phyloP scores from a whole-genome alignment of 2,888 invertebrate species.

The Nysson spinosus region DNA sequence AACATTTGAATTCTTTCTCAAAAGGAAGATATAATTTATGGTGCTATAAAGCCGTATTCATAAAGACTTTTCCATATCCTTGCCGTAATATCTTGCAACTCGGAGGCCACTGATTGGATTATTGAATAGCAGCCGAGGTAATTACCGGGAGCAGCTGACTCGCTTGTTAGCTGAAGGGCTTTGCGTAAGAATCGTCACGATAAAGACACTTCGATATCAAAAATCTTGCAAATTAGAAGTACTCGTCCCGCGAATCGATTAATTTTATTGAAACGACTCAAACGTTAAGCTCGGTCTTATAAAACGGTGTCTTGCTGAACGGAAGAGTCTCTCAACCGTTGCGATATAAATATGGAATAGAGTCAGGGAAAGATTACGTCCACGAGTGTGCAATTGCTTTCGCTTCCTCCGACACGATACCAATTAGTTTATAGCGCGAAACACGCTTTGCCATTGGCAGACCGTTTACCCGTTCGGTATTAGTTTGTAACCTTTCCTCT shows the following conservation, averaged over 20 bases:
- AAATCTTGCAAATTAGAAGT: slow-evolving; percentile 38
- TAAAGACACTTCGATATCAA: slow-evolving; percentile 32
- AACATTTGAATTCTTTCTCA: neutral
- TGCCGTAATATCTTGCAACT: slow-evolving; percentile 6
- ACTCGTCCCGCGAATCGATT: slow-evolving; percentile 41
- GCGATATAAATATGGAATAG: neutral
- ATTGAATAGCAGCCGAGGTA: slow-evolving; percentile 29
- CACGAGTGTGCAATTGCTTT: slow-evolving; percentile 42
- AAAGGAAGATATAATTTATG: neutral
- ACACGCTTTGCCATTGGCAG: neutral
- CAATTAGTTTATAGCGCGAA: slow-evolving; percentile 16
- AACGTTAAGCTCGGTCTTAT: slow-evolving; percentile 8
- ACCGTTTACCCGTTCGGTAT: neutral
- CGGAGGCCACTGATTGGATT: slow-evolving; percentile 32
- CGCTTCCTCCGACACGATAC: slow-evolving; percentile 26
- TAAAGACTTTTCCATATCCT: slow-evolving; percentile 28
- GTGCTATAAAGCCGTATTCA: slow-evolving; percentile 7
- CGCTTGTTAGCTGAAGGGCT: slow-evolving; percentile 38
- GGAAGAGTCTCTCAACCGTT: slow-evolving; percentile 9
- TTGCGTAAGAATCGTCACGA: slow-evolving; percentile 44
- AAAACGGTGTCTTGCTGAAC: slow-evolving; percentile 17
- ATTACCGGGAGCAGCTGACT: slow-evolving; percentile 24
- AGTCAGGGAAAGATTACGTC: slow-evolving; percentile 16
- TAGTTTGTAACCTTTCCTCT: slow-evolving; percentile 6
- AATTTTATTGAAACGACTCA: slow-evolving; percentile 20